phyloP scores from a whole-genome alignment of 30 jellyfish, hydroid and myxozoan species.

The Chrysaora quinquecirrha region DNA sequence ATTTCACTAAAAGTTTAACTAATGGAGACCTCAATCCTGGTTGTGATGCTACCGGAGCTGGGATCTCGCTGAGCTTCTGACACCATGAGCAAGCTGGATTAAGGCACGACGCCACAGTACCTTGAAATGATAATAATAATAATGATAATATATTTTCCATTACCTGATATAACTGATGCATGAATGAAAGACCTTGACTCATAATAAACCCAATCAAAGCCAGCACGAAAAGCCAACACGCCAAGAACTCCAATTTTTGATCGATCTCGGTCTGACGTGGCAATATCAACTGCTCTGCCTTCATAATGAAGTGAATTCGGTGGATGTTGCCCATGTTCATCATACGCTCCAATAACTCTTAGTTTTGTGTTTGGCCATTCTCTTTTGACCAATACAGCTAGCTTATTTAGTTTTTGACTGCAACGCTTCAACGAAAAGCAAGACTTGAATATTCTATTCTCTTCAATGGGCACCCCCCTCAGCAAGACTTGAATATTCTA shows the following conservation, averaged over 20 bases:
- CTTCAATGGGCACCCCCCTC: too few species aligned
- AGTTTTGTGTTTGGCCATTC: constrained; percentile 70
- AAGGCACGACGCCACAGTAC: too few species aligned
- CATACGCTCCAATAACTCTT: constrained; percentile 75
- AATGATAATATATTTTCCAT: too few species aligned
- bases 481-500: too few species aligned
- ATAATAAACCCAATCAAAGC: constrained; percentile 66
- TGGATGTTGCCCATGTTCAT: constrained; percentile 68
- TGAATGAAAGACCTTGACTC: constrained; percentile 54
- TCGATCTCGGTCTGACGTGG: constrained; percentile 70
- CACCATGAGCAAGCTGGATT: too few species aligned
- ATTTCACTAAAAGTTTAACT: too few species aligned
- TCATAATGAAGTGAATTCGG: constrained; percentile 76
- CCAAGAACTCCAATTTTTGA: constrained; percentile 64
- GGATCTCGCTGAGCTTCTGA: too few species aligned
- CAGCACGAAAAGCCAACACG: constrained; percentile 55
- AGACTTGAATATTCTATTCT: too few species aligned
- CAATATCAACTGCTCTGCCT: constrained; percentile 74
- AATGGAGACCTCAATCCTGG: too few species aligned
- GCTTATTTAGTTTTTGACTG: constrained; percentile 39
- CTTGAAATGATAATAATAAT: too few species aligned
- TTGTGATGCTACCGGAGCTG: too few species aligned
- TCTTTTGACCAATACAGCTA: constrained; percentile 54
- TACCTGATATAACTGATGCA: constrained; percentile 64
- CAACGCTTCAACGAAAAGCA: constrained; percentile 54